These are phyloP conservation scores for Poecilus cupreus DNA, from an alignment of 2,888 invertebrate genomes.

Conservation along the genomic window DNA sequence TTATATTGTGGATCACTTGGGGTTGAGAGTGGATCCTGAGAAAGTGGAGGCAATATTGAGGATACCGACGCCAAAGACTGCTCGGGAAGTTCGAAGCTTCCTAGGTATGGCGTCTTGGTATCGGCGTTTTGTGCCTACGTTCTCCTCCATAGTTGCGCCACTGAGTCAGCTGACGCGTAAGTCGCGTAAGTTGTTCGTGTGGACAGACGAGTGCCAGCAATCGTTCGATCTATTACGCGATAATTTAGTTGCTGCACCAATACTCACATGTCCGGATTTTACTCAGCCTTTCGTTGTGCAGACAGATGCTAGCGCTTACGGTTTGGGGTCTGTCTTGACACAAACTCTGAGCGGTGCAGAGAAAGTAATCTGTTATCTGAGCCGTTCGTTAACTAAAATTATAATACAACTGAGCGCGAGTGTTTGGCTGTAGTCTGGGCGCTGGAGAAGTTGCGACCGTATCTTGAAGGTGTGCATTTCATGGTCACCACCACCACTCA, in stretches of 20 bases:
- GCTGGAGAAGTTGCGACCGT: not conserved
- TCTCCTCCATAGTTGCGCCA: not conserved
- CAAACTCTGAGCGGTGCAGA: not conserved
- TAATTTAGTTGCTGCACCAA: not conserved
- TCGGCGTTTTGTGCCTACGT: constrained; percentile 35
- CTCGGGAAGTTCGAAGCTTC: constrained; percentile 46
- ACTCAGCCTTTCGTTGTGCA: not conserved
- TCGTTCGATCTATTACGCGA: not conserved
- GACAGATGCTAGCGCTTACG: constrained; percentile 21
- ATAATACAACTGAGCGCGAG: not conserved
- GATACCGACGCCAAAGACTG: constrained; percentile 24
- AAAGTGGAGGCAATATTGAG: constrained; percentile 59
- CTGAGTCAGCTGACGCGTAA: constrained; percentile 4
- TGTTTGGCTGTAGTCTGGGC: not conserved
- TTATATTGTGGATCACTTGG: constrained; percentile 63
- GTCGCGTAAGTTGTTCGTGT: not conserved
- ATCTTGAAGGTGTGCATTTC: not conserved
- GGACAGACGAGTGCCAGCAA: not conserved
- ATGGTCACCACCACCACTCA: not conserved
- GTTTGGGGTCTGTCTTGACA: not conserved
- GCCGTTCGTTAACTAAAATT: not conserved
- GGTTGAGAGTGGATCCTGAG: constrained; percentile 60
- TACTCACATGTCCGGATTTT: constrained; percentile 29
- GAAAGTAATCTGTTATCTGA: not conserved
- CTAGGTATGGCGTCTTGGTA: constrained; percentile 58